Evolutionary conservation across 2,888 invertebrate species (phyloP).

Genomic region (Erebia ligea): DNA sequence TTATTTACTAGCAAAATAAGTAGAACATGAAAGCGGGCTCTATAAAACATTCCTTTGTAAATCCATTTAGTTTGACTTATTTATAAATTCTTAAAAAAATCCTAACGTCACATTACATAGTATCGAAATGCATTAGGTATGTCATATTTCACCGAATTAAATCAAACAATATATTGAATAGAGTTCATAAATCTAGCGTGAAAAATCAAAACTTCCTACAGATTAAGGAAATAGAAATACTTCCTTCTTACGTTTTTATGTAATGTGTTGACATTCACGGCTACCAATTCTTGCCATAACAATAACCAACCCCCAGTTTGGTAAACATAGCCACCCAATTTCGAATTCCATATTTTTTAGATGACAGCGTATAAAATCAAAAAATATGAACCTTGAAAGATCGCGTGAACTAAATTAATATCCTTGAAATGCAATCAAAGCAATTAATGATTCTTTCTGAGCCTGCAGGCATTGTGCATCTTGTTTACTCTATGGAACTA

Average conservation of each 20-base stretch:
- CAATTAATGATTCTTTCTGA: slow-evolving; percentile 74
- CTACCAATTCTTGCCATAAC: slow-evolving; percentile 63
- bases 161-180: background rate
- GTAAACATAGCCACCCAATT: slow-evolving; percentile 73
- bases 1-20: too few species aligned
- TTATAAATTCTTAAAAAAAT: too few species aligned
- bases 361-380: slow-evolving; percentile 72
- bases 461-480: slow-evolving; percentile 46
- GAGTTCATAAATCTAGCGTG: slow-evolving; percentile 35
- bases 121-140: background rate
- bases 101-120: too few species aligned
- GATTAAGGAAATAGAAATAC: slow-evolving; percentile 52
- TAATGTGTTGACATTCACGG: slow-evolving; percentile 72
- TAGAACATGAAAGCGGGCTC: too few species aligned
- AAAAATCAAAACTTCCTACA: slow-evolving; percentile 64
- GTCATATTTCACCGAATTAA: slow-evolving; percentile 14
- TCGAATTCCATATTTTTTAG: slow-evolving; percentile 62
- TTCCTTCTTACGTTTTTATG: slow-evolving; percentile 70
- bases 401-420: slow-evolving; percentile 79
- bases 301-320: slow-evolving; percentile 71
- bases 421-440: slow-evolving; percentile 81
- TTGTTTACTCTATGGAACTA: slow-evolving; percentile 43
- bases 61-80: too few species aligned
- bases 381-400: slow-evolving; percentile 77
- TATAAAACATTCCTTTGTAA: too few species aligned